Evolutionary conservation across 2,113 vertebrate species (phyloP).

Genomic region (Mirounga angustirostris): DNA sequence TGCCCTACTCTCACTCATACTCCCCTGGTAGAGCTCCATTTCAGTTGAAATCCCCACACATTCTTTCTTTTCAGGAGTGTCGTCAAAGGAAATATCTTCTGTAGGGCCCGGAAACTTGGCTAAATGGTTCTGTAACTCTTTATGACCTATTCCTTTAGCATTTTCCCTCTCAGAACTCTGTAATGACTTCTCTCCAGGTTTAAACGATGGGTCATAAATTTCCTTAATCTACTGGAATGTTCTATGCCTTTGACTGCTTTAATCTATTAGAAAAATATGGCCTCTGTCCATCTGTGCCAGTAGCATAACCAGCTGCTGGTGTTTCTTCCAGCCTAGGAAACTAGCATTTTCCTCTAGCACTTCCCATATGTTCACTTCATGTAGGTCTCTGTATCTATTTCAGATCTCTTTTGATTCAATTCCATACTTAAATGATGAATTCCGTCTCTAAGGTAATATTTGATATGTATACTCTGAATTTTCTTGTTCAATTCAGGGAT

Average conservation of each 20-base stretch:
- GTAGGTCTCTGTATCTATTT: slow-evolving; percentile 24
- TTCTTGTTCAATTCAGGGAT: neutral
- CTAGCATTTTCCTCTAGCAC: slow-evolving; percentile 4
- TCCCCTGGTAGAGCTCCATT: slow-evolving; percentile 69
- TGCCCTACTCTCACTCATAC: slow-evolving; percentile 70
- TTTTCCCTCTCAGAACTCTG: slow-evolving; percentile 67
- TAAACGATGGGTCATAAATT: slow-evolving; percentile 48
- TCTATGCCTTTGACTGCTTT: slow-evolving; percentile 55
- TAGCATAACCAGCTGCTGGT: slow-evolving; percentile 9
- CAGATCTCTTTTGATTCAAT: neutral
- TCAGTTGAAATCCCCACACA: neutral
- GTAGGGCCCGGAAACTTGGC: neutral
- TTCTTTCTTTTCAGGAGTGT: neutral
- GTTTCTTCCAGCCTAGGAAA: slow-evolving; percentile 50
- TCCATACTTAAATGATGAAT: neutral
- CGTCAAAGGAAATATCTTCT: neutral
- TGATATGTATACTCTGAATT: neutral
- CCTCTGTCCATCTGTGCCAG: slow-evolving; percentile 62
- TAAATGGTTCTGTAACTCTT: neutral
- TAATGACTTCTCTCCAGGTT: slow-evolving; percentile 53
- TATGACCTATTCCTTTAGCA: slow-evolving; percentile 1
- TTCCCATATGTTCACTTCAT: neutral
- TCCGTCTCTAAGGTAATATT: slow-evolving; percentile 4
- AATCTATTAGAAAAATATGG: slow-evolving; percentile 58
- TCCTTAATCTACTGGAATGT: slow-evolving; percentile 43